These are phyloP conservation scores for Eupelmus urozonus DNA, from an alignment of 2,888 invertebrate genomes.

Conservation along the genomic window DNA sequence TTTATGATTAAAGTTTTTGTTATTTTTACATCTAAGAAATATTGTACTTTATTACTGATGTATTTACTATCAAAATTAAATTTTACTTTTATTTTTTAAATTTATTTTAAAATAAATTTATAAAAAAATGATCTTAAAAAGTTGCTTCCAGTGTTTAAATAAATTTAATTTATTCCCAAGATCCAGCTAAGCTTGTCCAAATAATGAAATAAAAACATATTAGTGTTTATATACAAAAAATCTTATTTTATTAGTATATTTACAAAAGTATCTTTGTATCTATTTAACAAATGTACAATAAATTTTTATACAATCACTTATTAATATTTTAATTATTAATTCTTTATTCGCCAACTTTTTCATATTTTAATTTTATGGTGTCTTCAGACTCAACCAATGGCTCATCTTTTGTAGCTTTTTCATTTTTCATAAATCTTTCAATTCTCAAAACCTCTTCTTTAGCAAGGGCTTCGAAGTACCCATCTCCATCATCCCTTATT, in stretches of 20 bases:
- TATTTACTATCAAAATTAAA: neutral
- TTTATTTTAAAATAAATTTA: neutral
- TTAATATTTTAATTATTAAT: constrained; percentile 7
- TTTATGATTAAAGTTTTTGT: neutral
- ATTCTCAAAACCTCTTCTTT: constrained; percentile 68
- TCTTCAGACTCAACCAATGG: constrained; percentile 27
- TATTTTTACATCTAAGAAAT: neutral
- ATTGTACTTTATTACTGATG: constrained; percentile 1
- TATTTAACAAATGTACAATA: constrained; percentile 58
- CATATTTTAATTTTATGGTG: constrained; percentile 22
- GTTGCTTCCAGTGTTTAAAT: constrained; percentile 1
- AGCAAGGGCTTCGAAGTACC: constrained; percentile 79
- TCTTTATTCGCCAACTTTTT: constrained; percentile 45
- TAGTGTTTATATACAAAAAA: constrained; percentile 49
- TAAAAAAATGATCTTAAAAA: neutral
- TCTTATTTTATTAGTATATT: constrained; percentile 52
- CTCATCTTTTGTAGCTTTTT: constrained; percentile 20
- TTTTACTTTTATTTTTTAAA: constrained; percentile 8
- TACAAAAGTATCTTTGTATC: constrained; percentile 48
- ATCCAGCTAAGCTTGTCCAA: constrained; percentile 46
- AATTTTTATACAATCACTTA: constrained; percentile 60
- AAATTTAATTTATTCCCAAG: constrained; percentile 16
- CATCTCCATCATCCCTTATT: constrained; percentile 75
- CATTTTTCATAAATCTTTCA: constrained; percentile 31
- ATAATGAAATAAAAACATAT: constrained; percentile 42